Conservation (phyloP, 2,888 invertebrate genomes). For the Tethea ocularis region DNA sequence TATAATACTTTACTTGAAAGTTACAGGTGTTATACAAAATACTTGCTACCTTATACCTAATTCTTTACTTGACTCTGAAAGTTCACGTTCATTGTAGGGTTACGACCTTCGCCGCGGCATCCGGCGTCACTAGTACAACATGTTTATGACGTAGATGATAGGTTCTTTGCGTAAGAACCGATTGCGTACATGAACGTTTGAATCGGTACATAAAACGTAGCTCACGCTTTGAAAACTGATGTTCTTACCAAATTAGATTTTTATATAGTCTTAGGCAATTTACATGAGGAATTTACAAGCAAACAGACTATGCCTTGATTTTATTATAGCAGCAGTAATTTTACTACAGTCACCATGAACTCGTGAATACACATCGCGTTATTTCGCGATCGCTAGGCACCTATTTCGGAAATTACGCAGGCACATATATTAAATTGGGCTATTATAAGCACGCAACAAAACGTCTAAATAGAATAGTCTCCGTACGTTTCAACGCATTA, state of each 20-base stretch:
- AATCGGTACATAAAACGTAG: slow-evolving; percentile 1
- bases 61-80: no score
- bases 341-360: slow-evolving; percentile 1
- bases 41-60: no score
- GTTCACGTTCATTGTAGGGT: no score
- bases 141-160: not conserved
- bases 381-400: not conserved
- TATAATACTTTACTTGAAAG: no score
- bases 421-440: not conserved
- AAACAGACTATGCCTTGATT: not conserved
- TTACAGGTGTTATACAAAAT: no score
- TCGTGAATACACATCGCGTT: not conserved
- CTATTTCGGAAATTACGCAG: not conserved
- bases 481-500: slow-evolving; percentile 4
- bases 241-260: not conserved
- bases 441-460: not conserved
- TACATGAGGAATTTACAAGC: not conserved
- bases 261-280: not conserved
- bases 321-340: not conserved
- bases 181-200: not conserved
- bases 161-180: not conserved
- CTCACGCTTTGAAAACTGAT: not conserved
- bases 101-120: no score
- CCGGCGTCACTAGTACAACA: no score
- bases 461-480: not conserved